A percentile compares a stretch with the other conserved stretches of the same genome.
Evolutionary conservation across 2,888 invertebrate species (phyloP).

Genomic region (Hirtodrosophila confusa): DNA sequence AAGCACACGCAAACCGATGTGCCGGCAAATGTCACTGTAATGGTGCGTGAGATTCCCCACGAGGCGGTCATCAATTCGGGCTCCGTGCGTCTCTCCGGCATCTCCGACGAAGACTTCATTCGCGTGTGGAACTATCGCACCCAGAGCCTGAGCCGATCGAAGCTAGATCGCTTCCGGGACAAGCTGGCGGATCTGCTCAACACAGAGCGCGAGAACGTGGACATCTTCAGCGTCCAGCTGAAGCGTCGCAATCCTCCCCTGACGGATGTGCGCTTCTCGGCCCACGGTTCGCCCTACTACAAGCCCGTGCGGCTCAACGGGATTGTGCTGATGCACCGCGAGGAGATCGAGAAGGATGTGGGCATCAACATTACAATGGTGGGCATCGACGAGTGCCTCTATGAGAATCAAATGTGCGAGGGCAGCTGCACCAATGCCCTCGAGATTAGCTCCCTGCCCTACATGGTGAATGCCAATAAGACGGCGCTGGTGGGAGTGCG

Average conservation of each 20-base stretch:
- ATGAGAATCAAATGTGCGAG: constrained; percentile 97
- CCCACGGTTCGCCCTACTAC: constrained; percentile 97
- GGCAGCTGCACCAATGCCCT: constrained; percentile 97
- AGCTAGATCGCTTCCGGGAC: constrained; percentile 94
- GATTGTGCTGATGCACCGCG: constrained; percentile 95
- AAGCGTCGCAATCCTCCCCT: constrained; percentile 93
- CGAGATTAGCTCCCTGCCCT: constrained; percentile 94
- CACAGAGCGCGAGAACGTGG: constrained; percentile 94
- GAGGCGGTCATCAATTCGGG: constrained; percentile 98
- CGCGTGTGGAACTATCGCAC: constrained; percentile 96
- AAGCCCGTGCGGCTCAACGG: constrained; percentile 97
- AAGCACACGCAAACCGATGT: constrained; percentile 98
- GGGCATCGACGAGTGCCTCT: constrained; percentile 97
- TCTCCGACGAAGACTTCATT: constrained; percentile 98
- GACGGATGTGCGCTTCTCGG: constrained; percentile 96
- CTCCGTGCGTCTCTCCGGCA: constrained; percentile 95
- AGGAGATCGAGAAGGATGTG: constrained; percentile 96
- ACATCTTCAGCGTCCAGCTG: constrained; percentile 97
- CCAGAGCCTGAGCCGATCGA: constrained; percentile 92
- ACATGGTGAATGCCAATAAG: constrained; percentile 98
- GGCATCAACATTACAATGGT: constrained; percentile 99
- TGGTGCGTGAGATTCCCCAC: constrained; percentile 96
- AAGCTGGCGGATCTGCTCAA: constrained; percentile 94
- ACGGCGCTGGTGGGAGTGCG: constrained; percentile 98
- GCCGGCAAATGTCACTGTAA: constrained; percentile 97